Conservation (phyloP, 2,113 vertebrate genomes). For the Rutilus rutilus region DNA sequence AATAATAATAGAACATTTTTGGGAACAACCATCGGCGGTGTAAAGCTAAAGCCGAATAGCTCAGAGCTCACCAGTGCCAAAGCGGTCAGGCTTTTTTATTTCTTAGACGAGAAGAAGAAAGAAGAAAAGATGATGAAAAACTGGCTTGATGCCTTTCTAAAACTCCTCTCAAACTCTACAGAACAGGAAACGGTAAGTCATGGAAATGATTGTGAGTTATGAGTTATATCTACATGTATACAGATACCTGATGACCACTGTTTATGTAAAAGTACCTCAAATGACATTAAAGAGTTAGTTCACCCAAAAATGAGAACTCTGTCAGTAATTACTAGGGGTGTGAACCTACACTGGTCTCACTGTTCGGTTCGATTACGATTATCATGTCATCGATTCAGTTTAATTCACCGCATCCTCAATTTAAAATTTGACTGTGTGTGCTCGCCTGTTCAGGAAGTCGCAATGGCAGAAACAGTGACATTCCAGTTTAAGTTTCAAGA, state of each 20-base stretch:
- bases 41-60: not conserved
- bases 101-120: slow-evolving; percentile 2
- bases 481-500: too few species aligned
- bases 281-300: not conserved
- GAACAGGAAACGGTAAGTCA: not conserved
- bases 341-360: too few species aligned
- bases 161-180: not conserved
- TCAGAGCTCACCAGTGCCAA: not conserved
- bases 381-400: too few species aligned
- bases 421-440: too few species aligned
- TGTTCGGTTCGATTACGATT: too few species aligned
- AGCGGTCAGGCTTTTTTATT: slow-evolving; percentile 46
- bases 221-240: not conserved
- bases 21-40: slow-evolving; percentile 35
- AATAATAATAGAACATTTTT: not conserved
- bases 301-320: too few species aligned
- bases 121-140: not conserved
- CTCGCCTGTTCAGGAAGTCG: too few species aligned
- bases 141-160: slow-evolving; percentile 17
- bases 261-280: not conserved
- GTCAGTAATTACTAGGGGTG: too few species aligned
- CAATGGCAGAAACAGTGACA: too few species aligned
- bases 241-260: not conserved
- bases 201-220: not conserved
- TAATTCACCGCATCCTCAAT: too few species aligned